Evolutionary conservation across 2,888 invertebrate species (phyloP).

Genomic region (Lordiphosa fenestrarum): DNA sequence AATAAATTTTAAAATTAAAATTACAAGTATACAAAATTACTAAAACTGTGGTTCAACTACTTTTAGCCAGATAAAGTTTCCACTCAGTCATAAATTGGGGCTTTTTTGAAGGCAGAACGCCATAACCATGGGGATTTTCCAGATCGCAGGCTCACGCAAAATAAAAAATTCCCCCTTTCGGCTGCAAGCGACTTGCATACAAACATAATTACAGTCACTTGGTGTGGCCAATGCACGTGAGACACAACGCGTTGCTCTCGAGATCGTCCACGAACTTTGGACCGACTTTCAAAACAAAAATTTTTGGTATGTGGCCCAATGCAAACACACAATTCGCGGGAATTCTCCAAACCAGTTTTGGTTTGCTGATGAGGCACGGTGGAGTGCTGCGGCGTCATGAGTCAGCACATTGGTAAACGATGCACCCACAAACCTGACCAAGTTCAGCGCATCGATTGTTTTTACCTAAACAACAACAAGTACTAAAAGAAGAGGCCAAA

Average conservation of each 20-base stretch:
- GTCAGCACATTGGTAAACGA: conserved; percentile 46
- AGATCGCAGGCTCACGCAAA: conserved; percentile 16
- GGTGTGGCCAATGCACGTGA: conserved; percentile 49
- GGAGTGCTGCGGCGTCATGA: conserved; percentile 36
- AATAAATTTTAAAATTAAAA: no score
- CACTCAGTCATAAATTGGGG: conserved; percentile 29
- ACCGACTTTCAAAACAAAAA: conserved; percentile 33
- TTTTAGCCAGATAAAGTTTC: conserved; percentile 13
- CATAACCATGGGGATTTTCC: conserved; percentile 30
- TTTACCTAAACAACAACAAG: not conserved
- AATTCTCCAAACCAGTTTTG: conserved; percentile 58
- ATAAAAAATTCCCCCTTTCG: conserved; percentile 31
- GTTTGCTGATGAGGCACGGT: conserved; percentile 22
- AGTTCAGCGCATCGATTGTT: conserved; percentile 18
- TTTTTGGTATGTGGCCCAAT: conserved; percentile 32
- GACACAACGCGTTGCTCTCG: conserved; percentile 22
- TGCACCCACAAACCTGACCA: conserved; percentile 16
- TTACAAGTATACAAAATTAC: conserved; percentile 12
- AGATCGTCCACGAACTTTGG: conserved; percentile 44
- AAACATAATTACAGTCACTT: conserved; percentile 11
- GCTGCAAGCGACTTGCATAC: conserved; percentile 5
- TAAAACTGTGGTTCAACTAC: conserved; percentile 3
- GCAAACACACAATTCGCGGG: conserved; percentile 40
- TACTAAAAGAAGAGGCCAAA: not conserved
- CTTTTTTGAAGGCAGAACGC: conserved; percentile 29